These are phyloP conservation scores for Acleris laterana DNA, from an alignment of 2,888 invertebrate genomes.

Conservation along the genomic window DNA sequence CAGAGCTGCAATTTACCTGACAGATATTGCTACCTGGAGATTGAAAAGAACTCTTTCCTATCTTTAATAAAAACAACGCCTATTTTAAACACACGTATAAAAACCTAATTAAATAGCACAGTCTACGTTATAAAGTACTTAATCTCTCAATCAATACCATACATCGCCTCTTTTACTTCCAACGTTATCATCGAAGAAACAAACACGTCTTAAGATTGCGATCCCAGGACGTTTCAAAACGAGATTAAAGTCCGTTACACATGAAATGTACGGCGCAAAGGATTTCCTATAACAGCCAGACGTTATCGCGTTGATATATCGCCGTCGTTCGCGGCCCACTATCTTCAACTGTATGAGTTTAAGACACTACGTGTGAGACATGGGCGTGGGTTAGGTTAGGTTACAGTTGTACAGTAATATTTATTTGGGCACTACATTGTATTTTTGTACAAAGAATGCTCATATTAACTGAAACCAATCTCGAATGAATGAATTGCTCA, in stretches of 20 bases:
- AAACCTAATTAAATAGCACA: no score
- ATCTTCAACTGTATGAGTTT: no score
- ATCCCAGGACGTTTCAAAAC: constrained; percentile 27
- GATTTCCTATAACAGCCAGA: constrained; percentile 42
- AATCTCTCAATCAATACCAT: no score
- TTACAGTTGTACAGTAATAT: constrained; percentile 58
- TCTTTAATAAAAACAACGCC: no score
- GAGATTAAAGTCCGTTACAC: constrained; percentile 28
- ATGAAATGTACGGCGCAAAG: constrained; percentile 24
- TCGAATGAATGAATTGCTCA: constrained; percentile 57
- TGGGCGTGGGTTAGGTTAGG: constrained; percentile 33
- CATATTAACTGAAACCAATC: constrained; percentile 71
- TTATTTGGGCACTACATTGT: constrained; percentile 67
- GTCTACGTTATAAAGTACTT: no score
- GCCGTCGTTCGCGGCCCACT: constrained; percentile 36
- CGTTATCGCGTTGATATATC: constrained; percentile 44
- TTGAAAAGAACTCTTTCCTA: no score
- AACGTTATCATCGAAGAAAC: not conserved
- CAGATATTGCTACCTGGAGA: no score
- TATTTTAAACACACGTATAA: no score
- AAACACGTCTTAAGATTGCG: constrained; percentile 5
- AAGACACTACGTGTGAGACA: no score
- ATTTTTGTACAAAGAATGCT: constrained; percentile 64
- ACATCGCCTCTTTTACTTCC: no score
- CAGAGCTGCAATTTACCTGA: no score